phyloP scores from a whole-genome alignment of 2,888 invertebrate genomes.

The Palloptera scutellata region DNA sequence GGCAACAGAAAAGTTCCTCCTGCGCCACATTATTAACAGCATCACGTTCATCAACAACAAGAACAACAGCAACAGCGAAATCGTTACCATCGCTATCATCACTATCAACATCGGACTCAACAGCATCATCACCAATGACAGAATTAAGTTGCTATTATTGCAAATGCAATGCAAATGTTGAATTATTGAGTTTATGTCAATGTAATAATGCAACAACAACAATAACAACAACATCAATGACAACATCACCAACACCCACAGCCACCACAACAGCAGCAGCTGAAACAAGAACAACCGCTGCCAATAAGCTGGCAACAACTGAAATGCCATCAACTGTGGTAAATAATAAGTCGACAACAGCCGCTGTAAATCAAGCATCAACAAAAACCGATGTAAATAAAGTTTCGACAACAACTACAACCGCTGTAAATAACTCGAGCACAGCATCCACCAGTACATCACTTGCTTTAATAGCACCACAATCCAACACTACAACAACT shows the following conservation, averaged over 20 bases:
- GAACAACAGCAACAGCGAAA: constrained; percentile 30
- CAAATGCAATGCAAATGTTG: constrained; percentile 31
- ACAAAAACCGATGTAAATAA: neutral
- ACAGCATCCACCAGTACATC: neutral
- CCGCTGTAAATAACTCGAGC: neutral
- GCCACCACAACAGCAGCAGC: neutral
- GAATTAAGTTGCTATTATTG: constrained; percentile 10
- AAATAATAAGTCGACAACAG: constrained; percentile 1
- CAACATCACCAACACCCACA: constrained; percentile 12
- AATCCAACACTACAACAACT: too few species aligned
- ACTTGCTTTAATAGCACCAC: too few species aligned
- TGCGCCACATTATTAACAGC: constrained; percentile 20
- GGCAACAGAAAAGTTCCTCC: constrained; percentile 13
- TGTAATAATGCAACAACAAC: constrained; percentile 22
- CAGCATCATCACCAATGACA: constrained; percentile 28
- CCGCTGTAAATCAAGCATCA: neutral
- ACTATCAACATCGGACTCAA: constrained; percentile 24
- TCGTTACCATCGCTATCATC: constrained; percentile 23
- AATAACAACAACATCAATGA: constrained; percentile 13
- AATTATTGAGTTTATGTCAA: constrained; percentile 13
- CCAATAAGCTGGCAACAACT: constrained; percentile 34
- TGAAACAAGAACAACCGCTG: neutral
- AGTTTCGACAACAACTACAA: too few species aligned
- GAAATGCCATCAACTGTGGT: neutral
- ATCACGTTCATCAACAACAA: constrained; percentile 6